Conservation (phyloP, 2,797 vertebrate species). For the Sphenodon punctatus region DNA sequence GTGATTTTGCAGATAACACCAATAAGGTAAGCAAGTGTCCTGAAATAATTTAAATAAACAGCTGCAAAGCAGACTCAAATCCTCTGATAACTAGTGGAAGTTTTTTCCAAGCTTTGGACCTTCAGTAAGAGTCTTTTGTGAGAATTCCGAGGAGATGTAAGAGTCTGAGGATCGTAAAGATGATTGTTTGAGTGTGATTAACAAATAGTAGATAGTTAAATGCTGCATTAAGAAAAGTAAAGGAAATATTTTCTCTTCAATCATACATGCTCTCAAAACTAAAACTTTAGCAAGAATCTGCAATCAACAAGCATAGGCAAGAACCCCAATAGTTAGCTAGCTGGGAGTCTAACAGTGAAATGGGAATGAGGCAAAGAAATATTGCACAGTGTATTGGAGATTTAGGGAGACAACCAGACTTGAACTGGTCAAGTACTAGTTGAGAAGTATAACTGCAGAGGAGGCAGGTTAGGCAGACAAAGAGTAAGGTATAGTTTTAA, state of each 20-base stretch:
- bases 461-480: constrained; percentile 7
- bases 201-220: constrained; percentile 22
- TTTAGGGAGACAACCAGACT: constrained; percentile 17
- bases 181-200: constrained; percentile 20
- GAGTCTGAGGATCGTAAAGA: constrained; percentile 13
- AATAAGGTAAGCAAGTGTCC: constrained; percentile 70
- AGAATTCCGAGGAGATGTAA: constrained; percentile 24
- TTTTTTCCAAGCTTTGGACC: constrained; percentile 28
- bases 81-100: no score
- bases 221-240: constrained; percentile 3
- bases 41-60: constrained; percentile 33
- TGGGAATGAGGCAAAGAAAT: constrained; percentile 39
- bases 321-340: constrained; percentile 48
- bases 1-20: constrained; percentile 52
- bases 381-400: constrained; percentile 33
- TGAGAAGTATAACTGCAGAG: constrained; percentile 7
- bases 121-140: constrained; percentile 25
- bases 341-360: constrained; percentile 37
- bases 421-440: constrained; percentile 18
- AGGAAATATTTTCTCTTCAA: constrained; percentile 2
- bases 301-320: constrained; percentile 38
- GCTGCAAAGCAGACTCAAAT: constrained; percentile 28
- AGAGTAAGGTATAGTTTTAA: no score
- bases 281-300: constrained; percentile 43
- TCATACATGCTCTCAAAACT: constrained; percentile 13